Evolutionary conservation across 2,797 vertebrate genomes (phyloP), one percentile per base, ranked within the genome.

Genomic region (Tokudaia tokunoshimensis): DNA sequence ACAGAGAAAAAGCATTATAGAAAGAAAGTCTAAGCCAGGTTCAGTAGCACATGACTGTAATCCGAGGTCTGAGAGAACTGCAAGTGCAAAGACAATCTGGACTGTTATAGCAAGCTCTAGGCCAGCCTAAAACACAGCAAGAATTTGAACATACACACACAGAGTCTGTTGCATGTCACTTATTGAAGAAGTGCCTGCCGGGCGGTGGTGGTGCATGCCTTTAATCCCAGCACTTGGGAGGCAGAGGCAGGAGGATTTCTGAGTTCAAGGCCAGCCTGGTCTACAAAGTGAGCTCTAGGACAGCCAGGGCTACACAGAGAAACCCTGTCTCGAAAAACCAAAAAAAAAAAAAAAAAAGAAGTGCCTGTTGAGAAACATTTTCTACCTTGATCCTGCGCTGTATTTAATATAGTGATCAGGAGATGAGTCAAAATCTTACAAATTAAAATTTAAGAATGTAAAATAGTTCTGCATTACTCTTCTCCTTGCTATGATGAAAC

Each of bases 331-430:
- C 41, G 41, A 41, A 41, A 41, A 41, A 41, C 2, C 2, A 41
- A 41, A 41, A 2, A 41, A 41, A 41, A 41, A 41, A 41, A 41
- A 41, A 2, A 41, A 41, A 41, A 24, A 61, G 2, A 61, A 61
- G 59, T 61, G 59, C 59, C 59, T 24, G 26, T 9, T 26, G 59
- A 61, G 59, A 61, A 61, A 61, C 4, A 20, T 59, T 80, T 57
- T 87, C 41, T 50, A 17, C 31, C 41, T 34, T 50, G 41, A 65
- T 61, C 57, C 61, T 65, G 15, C 29, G 20, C 29, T 65, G 17
- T 55, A 82, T 37, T 96, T 91, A 85, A 41, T 92, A 90, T 93
- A 17, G 90, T 89, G 81, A 44, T 63, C 7, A 2, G 24, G 81
- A 61, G 24, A 83, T 19, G 63, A 65, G 63, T 57, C 11, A n/a